Base-by-base conservation (phyloP, 2,888 invertebrate species). In the Oxytorus armatus region DNA sequence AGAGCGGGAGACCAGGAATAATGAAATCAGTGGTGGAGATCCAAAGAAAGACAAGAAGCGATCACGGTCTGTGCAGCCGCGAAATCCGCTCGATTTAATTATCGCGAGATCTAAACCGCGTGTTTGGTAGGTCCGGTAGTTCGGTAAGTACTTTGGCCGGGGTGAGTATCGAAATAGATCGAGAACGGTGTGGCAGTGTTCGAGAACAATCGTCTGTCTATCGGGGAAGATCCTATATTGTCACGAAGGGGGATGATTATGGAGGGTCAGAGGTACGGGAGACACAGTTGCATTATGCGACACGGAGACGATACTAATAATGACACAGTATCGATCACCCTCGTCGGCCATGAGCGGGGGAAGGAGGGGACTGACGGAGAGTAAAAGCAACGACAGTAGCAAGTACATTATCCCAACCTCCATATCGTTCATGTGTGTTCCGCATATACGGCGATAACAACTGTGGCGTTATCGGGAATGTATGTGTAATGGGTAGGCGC, bases 401-500 rank as follows among this genome's bases (percentile, higher is more conserved):
- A 65, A 68, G 68, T 51, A 66, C 72, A 77, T 76, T 80, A 80
- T 23, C 69, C 61, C n/a, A n/a, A 49, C 70, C 10, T 47, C 8
- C 8, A 57, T 59, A 4, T 59, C 59, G 21, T 21, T n/a, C n/a
- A 39, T 51, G 49, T 66, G 33, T n/a, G 47, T 16, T 47, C 51
- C 53, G 61, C 51, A 65, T 49, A 80, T 29, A 68, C 66, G 72
- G 42, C 55, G 76, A 80, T 76, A 80, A 72, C 68, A 77, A 80
- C 66, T 73, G 61, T 55, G 72, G 79, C 66, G 79, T 80, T 80
- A 81, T 81, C 81, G 81, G 63, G 79, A 86, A 82, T 85, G 79
- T 70, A 78, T 74, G 83, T 85, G 86, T 87, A 86, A 87, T 87
- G 86, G 88, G 85, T 76, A 69, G 69, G 59, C 5, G 65, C 33